Evolutionary conservation across 2,113 vertebrate species (phyloP).

Genomic region (Malurus cyaneus): DNA sequence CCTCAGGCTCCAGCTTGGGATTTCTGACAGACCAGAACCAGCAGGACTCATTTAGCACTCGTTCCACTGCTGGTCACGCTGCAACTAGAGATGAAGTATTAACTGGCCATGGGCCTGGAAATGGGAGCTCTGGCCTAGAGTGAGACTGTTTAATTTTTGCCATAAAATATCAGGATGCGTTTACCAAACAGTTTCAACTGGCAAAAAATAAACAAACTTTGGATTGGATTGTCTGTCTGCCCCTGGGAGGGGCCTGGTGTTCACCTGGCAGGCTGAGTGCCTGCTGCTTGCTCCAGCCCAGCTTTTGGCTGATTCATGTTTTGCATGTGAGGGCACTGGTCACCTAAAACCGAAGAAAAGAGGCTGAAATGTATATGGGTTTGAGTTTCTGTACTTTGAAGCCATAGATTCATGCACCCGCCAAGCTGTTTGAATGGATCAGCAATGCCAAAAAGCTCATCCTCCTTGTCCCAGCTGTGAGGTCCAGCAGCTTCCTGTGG

Average conservation of each 20-base stretch:
- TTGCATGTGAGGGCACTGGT: background rate
- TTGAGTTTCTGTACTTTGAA: background rate
- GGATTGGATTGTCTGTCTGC: background rate
- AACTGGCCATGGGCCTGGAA: conserved; percentile 47
- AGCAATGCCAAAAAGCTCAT: background rate
- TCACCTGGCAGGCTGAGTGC: background rate
- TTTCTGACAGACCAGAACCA: conserved; percentile 13
- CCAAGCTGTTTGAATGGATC: background rate
- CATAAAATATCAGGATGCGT: background rate
- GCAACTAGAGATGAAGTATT: conserved; percentile 27
- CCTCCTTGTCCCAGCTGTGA: background rate
- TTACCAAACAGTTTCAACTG: background rate
- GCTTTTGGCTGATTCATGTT: background rate
- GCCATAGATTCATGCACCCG: background rate
- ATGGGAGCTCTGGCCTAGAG: conserved; percentile 10
- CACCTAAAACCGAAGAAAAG: background rate
- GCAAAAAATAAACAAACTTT: background rate
- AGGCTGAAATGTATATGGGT: rapidly evolving
- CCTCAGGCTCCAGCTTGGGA: background rate
- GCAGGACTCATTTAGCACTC: background rate
- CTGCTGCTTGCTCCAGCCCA: background rate
- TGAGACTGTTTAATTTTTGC: background rate
- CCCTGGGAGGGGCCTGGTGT: background rate
- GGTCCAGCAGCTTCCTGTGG: background rate
- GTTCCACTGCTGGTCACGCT: conserved; percentile 21